Base-by-base conservation (phyloP, 2,888 invertebrate genomes). In the Zaprionus obscuricornis region DNA sequence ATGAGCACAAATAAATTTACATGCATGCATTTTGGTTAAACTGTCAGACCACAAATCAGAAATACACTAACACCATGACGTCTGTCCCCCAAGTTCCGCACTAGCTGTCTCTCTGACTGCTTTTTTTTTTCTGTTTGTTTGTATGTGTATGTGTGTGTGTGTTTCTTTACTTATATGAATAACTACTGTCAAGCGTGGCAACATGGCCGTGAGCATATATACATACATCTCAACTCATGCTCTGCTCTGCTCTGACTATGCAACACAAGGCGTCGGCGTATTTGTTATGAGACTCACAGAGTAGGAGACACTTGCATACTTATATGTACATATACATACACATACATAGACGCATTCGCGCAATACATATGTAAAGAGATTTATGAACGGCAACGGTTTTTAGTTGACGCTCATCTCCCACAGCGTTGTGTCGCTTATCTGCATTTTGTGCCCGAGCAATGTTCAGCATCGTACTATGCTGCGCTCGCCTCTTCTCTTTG, bases 31-130 rank as follows among this genome's bases (percentile, higher is more conserved):
- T 86, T 82, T 74, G 85, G 86, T 85, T 86, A 78, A 87, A 75
- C 79, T 85, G 75, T 83, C 81, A 77, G 69, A 85, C 87, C 87
- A 85, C 85, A 85, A 87, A 86, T 85, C 85, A 87, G 77, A 86
- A 86, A 86, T 85, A 71, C 84, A 83, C 85, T 66, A 76, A 71
- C 84, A 67, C 85, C 62, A 72, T 59, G 69, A 49, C 68, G 68
- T 45, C 69, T 50, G 55, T 56, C 39, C 57, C n/a, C 50, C 54
- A 46, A 51, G 55, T 56, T 52, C 66, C 33, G 22, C 31, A 18
- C 16, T 24, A 17, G 26, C 43, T 42, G 69, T 10, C 49, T 29
- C 20, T 26, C 24, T 51, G 26, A 37, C 37, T 39, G 27, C 14
- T 27, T n/a, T 18, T 22, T 22, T 7, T 22, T 1, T 29, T 5